Conservation (phyloP, 37 sponge, comb jelly and placozoan species). For the Dysidea cf. avara region DNA sequence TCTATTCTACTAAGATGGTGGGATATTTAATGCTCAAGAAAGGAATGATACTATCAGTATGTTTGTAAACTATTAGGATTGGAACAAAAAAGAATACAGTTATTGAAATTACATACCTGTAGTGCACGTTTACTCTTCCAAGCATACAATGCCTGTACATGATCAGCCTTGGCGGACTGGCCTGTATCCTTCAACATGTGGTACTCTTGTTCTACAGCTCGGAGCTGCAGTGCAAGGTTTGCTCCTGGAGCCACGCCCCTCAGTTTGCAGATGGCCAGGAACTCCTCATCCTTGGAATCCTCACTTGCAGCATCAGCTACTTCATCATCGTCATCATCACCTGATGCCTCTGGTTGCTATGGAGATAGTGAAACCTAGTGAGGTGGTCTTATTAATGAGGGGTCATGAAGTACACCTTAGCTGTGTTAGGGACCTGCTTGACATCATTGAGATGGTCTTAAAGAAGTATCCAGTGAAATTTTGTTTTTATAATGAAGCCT, state of each 20-base stretch:
- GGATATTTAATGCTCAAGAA: no score
- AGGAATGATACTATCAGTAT: no score
- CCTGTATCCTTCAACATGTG: conserved; percentile 83
- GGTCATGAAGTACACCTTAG: neutral
- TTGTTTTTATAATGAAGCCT: no score
- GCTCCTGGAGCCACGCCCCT: conserved; percentile 79
- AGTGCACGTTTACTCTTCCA: conserved; percentile 93
- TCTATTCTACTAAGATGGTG: no score
- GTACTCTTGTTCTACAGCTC: conserved; percentile 94
- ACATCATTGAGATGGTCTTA: no score
- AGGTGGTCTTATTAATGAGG: neutral
- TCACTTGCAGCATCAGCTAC: conserved; percentile 35
- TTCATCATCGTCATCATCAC: conserved; percentile 63
- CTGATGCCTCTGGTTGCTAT: conserved; percentile 31
- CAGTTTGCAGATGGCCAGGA: conserved; percentile 87
- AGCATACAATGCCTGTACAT: conserved; percentile 86
- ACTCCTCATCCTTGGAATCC: conserved; percentile 89
- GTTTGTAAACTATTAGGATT: no score
- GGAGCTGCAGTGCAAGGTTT: conserved; percentile 80
- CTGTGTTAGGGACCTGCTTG: neutral
- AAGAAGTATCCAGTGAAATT: no score
- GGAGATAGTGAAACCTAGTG: neutral
- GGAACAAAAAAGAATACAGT: no score
- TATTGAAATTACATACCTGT: conserved; percentile 52
- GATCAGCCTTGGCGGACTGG: conserved; percentile 82